Percentiles rank a stretch among this genome's conserved stretches.
Conservation (phyloP, 2,113 vertebrate genomes). For the Panthera leo region DNA sequence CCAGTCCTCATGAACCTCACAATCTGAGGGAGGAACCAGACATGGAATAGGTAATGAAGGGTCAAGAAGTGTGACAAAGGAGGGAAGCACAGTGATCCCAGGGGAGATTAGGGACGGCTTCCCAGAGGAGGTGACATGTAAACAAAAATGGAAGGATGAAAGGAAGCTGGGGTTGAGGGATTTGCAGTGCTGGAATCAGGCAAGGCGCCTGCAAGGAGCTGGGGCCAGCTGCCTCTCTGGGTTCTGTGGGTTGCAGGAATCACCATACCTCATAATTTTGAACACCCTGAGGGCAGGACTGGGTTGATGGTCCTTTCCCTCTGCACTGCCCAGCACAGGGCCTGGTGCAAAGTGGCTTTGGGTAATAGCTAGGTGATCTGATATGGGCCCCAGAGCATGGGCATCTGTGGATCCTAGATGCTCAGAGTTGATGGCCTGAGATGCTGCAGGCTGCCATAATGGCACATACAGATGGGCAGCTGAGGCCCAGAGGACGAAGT, state of each 20-base stretch:
- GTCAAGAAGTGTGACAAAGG: neutral
- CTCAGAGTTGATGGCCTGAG: neutral
- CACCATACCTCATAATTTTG: neutral
- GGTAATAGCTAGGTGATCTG: neutral
- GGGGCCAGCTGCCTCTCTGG: neutral
- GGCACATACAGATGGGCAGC: neutral
- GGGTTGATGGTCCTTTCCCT: neutral
- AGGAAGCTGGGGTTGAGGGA: neutral
- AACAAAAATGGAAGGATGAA: neutral
- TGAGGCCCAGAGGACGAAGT: constrained; percentile 8
- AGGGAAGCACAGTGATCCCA: neutral
- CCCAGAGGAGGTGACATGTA: neutral
- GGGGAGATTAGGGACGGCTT: neutral
- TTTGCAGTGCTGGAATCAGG: neutral
- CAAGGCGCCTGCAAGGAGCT: neutral
- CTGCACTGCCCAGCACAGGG: neutral
- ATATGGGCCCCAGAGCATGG: neutral
- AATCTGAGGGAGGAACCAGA: neutral
- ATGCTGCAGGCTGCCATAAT: neutral
- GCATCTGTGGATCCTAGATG: neutral
- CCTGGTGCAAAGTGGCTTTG: neutral
- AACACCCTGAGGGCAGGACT: neutral
- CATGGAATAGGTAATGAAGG: neutral
- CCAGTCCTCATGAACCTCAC: neutral
- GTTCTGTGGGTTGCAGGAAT: neutral